Conservation (phyloP, 2,113 vertebrate species). For the Sceloporus tristichus region DNA sequence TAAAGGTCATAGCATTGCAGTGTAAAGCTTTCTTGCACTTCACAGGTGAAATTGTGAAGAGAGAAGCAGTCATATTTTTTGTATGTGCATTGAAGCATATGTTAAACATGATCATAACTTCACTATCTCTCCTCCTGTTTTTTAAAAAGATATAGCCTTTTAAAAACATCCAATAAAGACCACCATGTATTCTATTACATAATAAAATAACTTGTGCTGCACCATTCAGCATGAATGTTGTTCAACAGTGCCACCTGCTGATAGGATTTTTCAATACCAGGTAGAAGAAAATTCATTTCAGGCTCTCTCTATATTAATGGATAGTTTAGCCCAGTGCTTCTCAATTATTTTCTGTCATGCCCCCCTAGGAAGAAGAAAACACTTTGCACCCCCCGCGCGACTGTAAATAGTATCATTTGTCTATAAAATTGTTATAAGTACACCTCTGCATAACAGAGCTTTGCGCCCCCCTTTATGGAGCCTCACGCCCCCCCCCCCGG, state of each 20-base stretch:
- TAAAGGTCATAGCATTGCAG: conserved; percentile 18
- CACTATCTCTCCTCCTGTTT: not conserved
- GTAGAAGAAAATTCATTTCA: rapidly evolving
- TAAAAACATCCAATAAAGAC: rapidly evolving
- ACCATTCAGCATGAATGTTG: conserved; percentile 17
- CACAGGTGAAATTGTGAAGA: not conserved
- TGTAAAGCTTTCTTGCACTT: not conserved
- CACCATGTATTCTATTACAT: not conserved
- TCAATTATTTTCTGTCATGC: too few species aligned
- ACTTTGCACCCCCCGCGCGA: too few species aligned
- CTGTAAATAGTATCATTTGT: too few species aligned
- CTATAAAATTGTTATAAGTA: too few species aligned
- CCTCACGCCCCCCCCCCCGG: too few species aligned
- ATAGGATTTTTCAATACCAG: not conserved
- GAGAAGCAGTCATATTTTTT: not conserved
- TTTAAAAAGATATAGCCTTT: not conserved
- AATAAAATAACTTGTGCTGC: not conserved
- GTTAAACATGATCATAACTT: not conserved
- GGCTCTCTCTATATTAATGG: too few species aligned
- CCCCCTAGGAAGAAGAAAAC: too few species aligned
- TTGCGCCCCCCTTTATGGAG: too few species aligned
- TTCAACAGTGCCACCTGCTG: conserved; percentile 67
- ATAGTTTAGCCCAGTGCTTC: not conserved
- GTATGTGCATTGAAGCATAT: rapidly evolving
- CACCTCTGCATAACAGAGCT: too few species aligned